Evolutionary conservation across 2,888 invertebrate species (phyloP).

Genomic region (Tachina grossa): DNA sequence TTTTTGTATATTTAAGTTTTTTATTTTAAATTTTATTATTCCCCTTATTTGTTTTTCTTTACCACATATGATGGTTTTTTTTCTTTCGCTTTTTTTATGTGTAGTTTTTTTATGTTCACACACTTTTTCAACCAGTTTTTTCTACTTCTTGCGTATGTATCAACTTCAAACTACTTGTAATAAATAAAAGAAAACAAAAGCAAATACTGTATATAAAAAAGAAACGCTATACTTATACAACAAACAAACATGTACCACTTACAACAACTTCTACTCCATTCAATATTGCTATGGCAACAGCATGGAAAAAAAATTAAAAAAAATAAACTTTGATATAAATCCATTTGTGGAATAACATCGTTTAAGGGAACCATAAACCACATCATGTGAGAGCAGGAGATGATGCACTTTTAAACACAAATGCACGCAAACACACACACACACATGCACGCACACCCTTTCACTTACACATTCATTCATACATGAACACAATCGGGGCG

Average conservation of each 20-base stretch:
- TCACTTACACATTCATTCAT: constrained; percentile 25
- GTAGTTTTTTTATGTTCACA: constrained; percentile 50
- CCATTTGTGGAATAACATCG: constrained; percentile 61
- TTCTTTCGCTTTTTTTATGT: not conserved
- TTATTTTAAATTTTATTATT: constrained; percentile 19
- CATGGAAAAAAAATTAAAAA: constrained; percentile 39
- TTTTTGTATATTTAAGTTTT: constrained; percentile 43
- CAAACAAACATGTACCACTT: constrained; percentile 37
- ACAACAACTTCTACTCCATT: constrained; percentile 38
- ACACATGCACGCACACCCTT: constrained; percentile 36
- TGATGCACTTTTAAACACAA: constrained; percentile 55
- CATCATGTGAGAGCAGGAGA: constrained; percentile 46
- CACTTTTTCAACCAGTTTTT: constrained; percentile 22
- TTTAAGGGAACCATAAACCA: constrained; percentile 66
- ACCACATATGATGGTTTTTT: constrained; percentile 32
- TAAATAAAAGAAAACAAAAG: constrained; percentile 55
- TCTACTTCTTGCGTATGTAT: constrained; percentile 38
- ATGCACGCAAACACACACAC: constrained; percentile 36
- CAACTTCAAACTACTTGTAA: constrained; percentile 62
- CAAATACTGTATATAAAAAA: constrained; percentile 5
- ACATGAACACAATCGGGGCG: constrained; percentile 60
- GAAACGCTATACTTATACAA: constrained; percentile 22
- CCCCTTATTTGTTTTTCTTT: constrained; percentile 26
- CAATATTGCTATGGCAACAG: constrained; percentile 37
- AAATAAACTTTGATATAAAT: constrained; percentile 55